phyloP scores from a whole-genome alignment of 2,797 vertebrate genomes.

The Psittacula derbiana region DNA sequence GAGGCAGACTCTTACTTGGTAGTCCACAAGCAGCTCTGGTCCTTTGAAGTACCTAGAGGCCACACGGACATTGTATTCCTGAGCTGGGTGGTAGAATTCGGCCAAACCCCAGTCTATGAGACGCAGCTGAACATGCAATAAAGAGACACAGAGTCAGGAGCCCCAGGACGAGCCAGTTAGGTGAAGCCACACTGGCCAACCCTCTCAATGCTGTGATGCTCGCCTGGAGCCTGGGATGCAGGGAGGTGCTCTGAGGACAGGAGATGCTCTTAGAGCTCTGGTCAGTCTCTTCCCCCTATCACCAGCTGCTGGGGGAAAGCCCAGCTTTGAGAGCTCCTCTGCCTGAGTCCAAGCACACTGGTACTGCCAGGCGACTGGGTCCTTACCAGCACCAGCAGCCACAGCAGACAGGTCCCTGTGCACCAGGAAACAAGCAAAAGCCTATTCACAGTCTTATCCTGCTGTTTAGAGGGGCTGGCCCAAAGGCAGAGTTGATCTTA shows the following conservation, averaged over 20 bases:
- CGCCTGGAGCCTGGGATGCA: fast-evolving
- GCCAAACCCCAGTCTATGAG: slow-evolving; percentile 98
- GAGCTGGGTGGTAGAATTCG: slow-evolving; percentile 96
- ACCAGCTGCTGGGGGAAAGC: not conserved
- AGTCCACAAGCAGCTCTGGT: slow-evolving; percentile 97
- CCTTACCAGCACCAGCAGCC: not conserved
- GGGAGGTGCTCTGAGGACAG: not conserved
- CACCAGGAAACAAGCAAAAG: not conserved
- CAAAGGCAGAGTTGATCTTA: not conserved
- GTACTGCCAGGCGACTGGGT: not conserved
- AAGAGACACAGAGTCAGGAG: slow-evolving; percentile 21
- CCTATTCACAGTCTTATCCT: not conserved
- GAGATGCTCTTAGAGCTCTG: not conserved
- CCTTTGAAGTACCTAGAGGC: slow-evolving; percentile 98
- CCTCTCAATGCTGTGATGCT: not conserved
- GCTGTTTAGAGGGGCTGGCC: not conserved
- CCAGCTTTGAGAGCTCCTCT: not conserved
- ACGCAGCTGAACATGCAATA: slow-evolving; percentile 81
- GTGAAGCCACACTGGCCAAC: not conserved
- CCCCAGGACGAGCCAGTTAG: not conserved
- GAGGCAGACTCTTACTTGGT: slow-evolving; percentile 84
- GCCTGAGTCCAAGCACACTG: not conserved
- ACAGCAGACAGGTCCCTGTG: not conserved
- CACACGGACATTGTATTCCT: slow-evolving; percentile 98
- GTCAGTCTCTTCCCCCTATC: not conserved